Percentiles rank a stretch among this genome's conserved stretches.
Evolutionary conservation across 2,888 invertebrate genomes (phyloP).

Genomic region (Ectropis crepuscularia): DNA sequence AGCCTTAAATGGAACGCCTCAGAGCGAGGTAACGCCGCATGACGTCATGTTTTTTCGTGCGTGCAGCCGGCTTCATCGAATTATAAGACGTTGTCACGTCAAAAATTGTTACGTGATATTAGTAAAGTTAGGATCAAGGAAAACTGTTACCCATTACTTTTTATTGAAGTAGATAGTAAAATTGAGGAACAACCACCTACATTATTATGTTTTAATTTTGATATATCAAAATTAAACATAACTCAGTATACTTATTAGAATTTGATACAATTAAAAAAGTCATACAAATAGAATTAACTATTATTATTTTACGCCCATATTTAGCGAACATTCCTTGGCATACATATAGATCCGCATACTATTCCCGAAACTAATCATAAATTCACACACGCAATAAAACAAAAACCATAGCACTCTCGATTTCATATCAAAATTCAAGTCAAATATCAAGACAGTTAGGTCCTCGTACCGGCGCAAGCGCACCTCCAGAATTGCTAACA

Average conservation of each 20-base stretch:
- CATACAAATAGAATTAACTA: neutral
- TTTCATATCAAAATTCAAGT: conserved; percentile 76
- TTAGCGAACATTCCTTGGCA: neutral
- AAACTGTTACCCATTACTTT: no score
- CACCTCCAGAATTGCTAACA: conserved; percentile 71
- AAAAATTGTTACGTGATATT: no score
- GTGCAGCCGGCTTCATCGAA: no score
- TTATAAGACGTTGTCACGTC: no score
- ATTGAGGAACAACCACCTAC: neutral
- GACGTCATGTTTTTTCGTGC: no score
- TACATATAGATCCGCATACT: conserved; percentile 10
- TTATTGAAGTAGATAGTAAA: neutral
- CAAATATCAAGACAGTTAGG: conserved; percentile 78
- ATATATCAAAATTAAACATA: no score
- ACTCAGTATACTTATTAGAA: no score
- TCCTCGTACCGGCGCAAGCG: conserved; percentile 66
- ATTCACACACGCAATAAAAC: conserved; percentile 40
- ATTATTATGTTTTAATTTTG: neutral
- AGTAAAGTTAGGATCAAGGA: no score
- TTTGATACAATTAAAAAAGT: neutral
- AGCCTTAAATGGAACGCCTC: no score
- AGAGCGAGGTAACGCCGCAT: no score
- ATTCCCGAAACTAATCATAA: conserved; percentile 23
- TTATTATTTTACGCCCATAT: neutral
- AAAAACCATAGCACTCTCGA: conserved; percentile 67